Percentiles rank a stretch among this genome's conserved stretches.
phyloP scores from a whole-genome alignment of 30 jellyfish, hydroid and myxozoan genomes.

The Catostylus mosaicus region DNA sequence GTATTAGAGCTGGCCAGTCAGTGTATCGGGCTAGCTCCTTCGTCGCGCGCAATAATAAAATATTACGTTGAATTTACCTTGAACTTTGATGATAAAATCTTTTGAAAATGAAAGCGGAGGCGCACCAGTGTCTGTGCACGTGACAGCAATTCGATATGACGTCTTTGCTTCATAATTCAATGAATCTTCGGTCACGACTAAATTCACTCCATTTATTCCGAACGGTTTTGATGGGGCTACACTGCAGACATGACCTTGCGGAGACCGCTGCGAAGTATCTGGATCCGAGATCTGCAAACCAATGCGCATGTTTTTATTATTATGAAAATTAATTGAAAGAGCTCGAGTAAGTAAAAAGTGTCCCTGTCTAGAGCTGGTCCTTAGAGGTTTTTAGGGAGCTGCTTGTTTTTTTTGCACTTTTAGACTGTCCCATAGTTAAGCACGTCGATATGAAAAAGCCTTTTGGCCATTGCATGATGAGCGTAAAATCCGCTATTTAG shows the following conservation, averaged over 20 bases:
- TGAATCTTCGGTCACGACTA: slow-evolving; percentile 16
- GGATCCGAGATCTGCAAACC: slow-evolving; percentile 68
- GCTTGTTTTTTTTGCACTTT: too few relatives aligned
- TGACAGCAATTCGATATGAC: slow-evolving; percentile 4
- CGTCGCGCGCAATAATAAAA: not conserved
- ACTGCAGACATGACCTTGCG: slow-evolving; percentile 52
- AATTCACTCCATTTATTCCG: slow-evolving; percentile 35
- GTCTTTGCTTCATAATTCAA: slow-evolving; percentile 36
- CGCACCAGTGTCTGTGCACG: slow-evolving; percentile 64
- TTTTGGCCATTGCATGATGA: too few relatives aligned
- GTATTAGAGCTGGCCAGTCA: not conserved
- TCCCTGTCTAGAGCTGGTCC: too few relatives aligned
- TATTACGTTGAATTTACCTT: slow-evolving; percentile 26
- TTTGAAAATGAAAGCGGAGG: slow-evolving; percentile 58
- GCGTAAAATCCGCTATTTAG: too few relatives aligned
- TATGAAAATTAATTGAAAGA: too few relatives aligned
- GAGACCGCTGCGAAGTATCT: slow-evolving; percentile 52
- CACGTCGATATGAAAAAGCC: too few relatives aligned
- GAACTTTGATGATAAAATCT: slow-evolving; percentile 20
- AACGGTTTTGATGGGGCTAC: slow-evolving; percentile 47
- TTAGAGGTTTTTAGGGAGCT: too few relatives aligned
- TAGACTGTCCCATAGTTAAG: too few relatives aligned
- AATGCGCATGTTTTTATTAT: too few relatives aligned
- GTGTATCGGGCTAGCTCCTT: not conserved
- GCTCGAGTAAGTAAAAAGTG: too few relatives aligned